Conservation (phyloP, 2,797 vertebrate species). For the Acanthurus tractus region DNA sequence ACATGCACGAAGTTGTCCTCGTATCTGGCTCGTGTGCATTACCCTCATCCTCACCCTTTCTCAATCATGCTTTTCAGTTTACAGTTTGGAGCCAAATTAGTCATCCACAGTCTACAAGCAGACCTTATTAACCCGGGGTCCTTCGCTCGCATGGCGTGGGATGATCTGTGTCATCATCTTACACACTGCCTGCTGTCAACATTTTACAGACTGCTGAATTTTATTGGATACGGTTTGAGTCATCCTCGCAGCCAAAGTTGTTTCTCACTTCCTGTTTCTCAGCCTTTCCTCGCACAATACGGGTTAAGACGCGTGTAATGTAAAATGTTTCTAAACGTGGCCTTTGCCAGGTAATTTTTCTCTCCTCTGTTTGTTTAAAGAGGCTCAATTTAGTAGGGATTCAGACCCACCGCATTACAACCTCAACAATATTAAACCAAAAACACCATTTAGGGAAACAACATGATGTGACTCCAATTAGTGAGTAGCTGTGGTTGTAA, state of each 20-base stretch:
- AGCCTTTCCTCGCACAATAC: not conserved
- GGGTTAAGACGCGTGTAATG: too few relatives aligned
- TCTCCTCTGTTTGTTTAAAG: not conserved
- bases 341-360: not conserved
- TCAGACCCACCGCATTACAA: not conserved
- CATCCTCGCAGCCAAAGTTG: not conserved
- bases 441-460: not conserved
- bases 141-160: not conserved
- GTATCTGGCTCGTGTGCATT: not conserved
- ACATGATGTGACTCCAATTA: not conserved
- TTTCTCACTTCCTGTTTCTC: not conserved
- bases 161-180: conserved; percentile 23
- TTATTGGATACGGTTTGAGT: conserved; percentile 2
- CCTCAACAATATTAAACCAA: not conserved
- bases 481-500: not conserved
- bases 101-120: conserved; percentile 12
- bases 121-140: conserved; percentile 16
- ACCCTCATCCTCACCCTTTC: conserved; percentile 10
- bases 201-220: not conserved
- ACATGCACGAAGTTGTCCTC: conserved; percentile 18
- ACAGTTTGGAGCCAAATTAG: conserved; percentile 27
- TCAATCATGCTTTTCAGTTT: conserved; percentile 26
- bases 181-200: conserved; percentile 11
- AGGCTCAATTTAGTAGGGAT: not conserved
- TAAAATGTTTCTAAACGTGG: not conserved